A percentile compares a stretch with the other conserved stretches of the same genome.
phyloP scores from a whole-genome alignment of 2,888 invertebrate genomes.

The Sminthurinus aureus region DNA sequence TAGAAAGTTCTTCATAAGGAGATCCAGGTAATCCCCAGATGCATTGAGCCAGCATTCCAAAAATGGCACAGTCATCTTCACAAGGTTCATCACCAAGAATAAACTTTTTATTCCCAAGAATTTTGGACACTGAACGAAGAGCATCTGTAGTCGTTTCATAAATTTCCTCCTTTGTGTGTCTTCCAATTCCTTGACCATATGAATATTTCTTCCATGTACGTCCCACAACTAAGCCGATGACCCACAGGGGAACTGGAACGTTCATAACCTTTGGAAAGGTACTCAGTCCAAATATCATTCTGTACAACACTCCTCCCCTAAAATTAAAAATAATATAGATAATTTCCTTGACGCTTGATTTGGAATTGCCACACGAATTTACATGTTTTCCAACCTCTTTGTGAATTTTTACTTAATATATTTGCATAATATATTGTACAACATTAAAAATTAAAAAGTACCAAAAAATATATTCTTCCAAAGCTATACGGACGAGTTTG shows the following conservation, averaged over 20 bases:
- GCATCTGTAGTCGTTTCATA: slow-evolving; percentile 42
- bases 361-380: background rate
- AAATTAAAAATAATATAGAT: background rate
- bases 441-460: background rate
- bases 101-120: slow-evolving; percentile 50
- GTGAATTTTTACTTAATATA: background rate
- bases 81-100: slow-evolving; percentile 53
- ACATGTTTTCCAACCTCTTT: background rate
- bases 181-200: slow-evolving; percentile 52
- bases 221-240: background rate
- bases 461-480: slow-evolving; percentile 64
- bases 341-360: background rate
- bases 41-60: slow-evolving; percentile 62
- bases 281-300: slow-evolving; percentile 39
- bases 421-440: too few relatives aligned
- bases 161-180: slow-evolving; percentile 50
- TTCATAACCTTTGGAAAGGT: background rate
- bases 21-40: slow-evolving; percentile 19
- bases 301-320: slow-evolving; percentile 47
- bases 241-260: background rate
- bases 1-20: slow-evolving; percentile 43
- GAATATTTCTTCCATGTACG: slow-evolving; percentile 16
- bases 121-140: slow-evolving; percentile 46
- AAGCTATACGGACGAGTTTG: slow-evolving; percentile 62
- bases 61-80: slow-evolving; percentile 62